Percentiles rank a stretch among this genome's conserved stretches.
phyloP scores from a whole-genome alignment of 1,140 invertebrate species.

The Eriosoma lanigerum region DNA sequence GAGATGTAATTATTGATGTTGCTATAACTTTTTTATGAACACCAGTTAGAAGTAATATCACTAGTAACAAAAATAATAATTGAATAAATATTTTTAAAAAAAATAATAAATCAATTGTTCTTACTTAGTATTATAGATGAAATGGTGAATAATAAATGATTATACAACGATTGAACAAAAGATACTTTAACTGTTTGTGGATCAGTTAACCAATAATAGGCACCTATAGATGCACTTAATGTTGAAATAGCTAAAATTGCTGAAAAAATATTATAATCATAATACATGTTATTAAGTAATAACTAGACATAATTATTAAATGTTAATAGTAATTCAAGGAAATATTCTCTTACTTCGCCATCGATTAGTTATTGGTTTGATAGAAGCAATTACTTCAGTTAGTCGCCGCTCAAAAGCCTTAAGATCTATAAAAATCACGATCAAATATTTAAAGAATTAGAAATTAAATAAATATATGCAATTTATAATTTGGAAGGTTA shows the following conservation, averaged over 20 bases:
- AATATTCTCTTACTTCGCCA: constrained; percentile 79
- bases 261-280: constrained; percentile 59
- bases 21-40: constrained; percentile 95
- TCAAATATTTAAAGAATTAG: constrained; percentile 5
- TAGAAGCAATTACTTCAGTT: constrained; percentile 92
- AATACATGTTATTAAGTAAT: not conserved
- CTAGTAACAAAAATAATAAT: constrained; percentile 62
- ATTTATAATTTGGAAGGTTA: no score
- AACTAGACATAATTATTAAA: not conserved
- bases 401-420: constrained; percentile 94
- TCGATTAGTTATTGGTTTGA: constrained; percentile 85
- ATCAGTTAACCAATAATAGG: constrained; percentile 93
- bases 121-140: constrained; percentile 80
- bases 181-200: constrained; percentile 84
- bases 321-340: not conserved
- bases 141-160: constrained; percentile 95
- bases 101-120: constrained; percentile 27
- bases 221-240: constrained; percentile 85
- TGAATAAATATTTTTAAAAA: not conserved
- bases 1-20: constrained; percentile 89
- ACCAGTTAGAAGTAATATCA: constrained; percentile 85
- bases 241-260: constrained; percentile 82
- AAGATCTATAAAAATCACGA: constrained; percentile 72
- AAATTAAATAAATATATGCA: no score
- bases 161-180: constrained; percentile 85